Percentiles rank a stretch among this genome's conserved stretches.
Conservation (phyloP, 2,797 vertebrate genomes). For the Pangasius djambal region DNA sequence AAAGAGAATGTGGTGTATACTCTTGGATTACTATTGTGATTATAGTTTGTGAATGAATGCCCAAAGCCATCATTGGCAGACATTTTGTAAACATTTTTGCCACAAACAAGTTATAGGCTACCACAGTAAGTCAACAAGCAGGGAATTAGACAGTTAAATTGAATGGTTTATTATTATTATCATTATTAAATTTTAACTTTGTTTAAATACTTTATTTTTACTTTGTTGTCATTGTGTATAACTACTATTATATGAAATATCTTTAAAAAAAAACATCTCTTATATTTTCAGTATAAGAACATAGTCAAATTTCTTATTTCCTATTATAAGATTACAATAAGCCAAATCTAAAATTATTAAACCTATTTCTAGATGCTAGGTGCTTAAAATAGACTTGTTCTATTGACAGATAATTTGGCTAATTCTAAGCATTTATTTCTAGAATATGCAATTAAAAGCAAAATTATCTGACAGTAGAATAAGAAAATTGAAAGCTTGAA, state of each 20-base stretch:
- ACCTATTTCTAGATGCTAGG: background rate
- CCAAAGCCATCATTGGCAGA: background rate
- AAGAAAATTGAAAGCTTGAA: too few species aligned
- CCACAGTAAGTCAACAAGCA: background rate
- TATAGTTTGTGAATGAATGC: background rate
- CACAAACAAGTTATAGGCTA: background rate
- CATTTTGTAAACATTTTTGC: background rate
- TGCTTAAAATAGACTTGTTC: background rate
- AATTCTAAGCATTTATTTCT: background rate
- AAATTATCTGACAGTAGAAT: background rate
- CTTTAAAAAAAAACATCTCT: background rate
- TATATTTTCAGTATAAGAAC: background rate
- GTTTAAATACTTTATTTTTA: background rate
- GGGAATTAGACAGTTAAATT: background rate
- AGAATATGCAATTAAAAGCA: background rate
- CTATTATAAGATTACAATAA: background rate
- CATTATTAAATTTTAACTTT: too few species aligned
- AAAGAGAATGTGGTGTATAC: background rate
- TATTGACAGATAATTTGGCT: background rate
- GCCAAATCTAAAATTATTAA: background rate
- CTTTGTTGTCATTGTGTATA: background rate
- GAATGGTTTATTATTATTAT: background rate
- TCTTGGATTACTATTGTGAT: background rate
- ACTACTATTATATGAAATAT: background rate
- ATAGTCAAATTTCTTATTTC: background rate